Conservation (phyloP, 2,797 vertebrate genomes). For the Oreonectes daqikongensis region DNA sequence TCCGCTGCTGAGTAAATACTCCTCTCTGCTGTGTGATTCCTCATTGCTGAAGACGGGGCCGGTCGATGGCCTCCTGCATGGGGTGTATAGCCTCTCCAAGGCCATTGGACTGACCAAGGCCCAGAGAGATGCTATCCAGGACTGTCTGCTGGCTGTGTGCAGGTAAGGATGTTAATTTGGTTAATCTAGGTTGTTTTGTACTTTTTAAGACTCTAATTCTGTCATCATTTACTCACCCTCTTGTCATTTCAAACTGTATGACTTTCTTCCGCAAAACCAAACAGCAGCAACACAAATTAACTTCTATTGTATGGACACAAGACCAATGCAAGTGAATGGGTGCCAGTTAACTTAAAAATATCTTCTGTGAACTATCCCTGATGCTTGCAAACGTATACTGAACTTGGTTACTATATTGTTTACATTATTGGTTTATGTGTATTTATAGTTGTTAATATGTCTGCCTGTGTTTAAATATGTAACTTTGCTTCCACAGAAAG, state of each 20-base stretch:
- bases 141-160: slow-evolving; percentile 88
- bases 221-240: no score
- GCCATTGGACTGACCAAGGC: slow-evolving; percentile 91
- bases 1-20: slow-evolving; percentile 87
- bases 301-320: no score
- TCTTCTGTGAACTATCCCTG: not conserved
- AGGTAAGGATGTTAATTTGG: slow-evolving; percentile 81
- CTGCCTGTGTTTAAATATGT: not conserved
- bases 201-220: not conserved
- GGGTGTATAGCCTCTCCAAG: slow-evolving; percentile 87
- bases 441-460: not conserved
- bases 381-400: not conserved
- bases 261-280: no score
- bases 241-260: no score
- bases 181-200: not conserved
- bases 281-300: no score
- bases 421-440: not conserved
- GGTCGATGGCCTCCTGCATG: slow-evolving; percentile 87
- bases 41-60: slow-evolving; percentile 81
- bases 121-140: slow-evolving; percentile 89
- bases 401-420: not conserved
- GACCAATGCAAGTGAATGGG: no score
- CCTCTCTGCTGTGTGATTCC: slow-evolving; percentile 83
- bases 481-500: slow-evolving; percentile 73
- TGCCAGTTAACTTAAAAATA: no score